These are phyloP conservation scores for Pseudopleuronectes americanus DNA, from an alignment of 2,797 vertebrate genomes.

Conservation along the genomic window DNA sequence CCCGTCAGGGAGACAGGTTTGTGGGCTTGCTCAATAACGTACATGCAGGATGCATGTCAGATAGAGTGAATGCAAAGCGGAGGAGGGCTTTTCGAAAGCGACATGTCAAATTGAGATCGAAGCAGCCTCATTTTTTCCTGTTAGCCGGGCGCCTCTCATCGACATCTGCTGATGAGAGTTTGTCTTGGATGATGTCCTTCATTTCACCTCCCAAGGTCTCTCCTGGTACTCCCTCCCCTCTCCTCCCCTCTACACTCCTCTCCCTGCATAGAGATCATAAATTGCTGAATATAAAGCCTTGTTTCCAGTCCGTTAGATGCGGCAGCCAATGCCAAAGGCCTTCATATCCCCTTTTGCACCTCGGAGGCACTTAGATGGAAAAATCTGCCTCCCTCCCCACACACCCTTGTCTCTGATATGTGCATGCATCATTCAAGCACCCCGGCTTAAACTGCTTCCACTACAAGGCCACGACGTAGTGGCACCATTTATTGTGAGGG, in stretches of 20 bases:
- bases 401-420: slow-evolving; percentile 65
- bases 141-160: slow-evolving; percentile 65
- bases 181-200: slow-evolving; percentile 81
- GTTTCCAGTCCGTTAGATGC: slow-evolving; percentile 83
- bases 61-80: slow-evolving; percentile 35
- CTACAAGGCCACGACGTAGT: slow-evolving; percentile 68
- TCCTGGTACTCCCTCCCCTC: slow-evolving; percentile 51
- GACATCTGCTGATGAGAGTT: slow-evolving; percentile 76
- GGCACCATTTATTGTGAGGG: slow-evolving; percentile 61
- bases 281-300: slow-evolving; percentile 82
- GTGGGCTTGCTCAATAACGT: slow-evolving; percentile 33
- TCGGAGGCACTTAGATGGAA: slow-evolving; percentile 75
- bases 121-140: slow-evolving; percentile 69
- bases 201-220: slow-evolving; percentile 77
- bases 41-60: slow-evolving; percentile 33
- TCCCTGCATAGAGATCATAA: slow-evolving; percentile 76
- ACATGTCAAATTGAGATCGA: slow-evolving; percentile 64
- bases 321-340: slow-evolving; percentile 73
- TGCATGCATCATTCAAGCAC: slow-evolving; percentile 75
- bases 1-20: slow-evolving; percentile 40
- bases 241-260: slow-evolving; percentile 58
- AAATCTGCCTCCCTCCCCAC: slow-evolving; percentile 58
- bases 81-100: slow-evolving; percentile 44
- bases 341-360: slow-evolving; percentile 75
- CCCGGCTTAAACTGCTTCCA: slow-evolving; percentile 19